Conservation (phyloP, 2,113 vertebrate species). For the Theristicus caerulescens region DNA sequence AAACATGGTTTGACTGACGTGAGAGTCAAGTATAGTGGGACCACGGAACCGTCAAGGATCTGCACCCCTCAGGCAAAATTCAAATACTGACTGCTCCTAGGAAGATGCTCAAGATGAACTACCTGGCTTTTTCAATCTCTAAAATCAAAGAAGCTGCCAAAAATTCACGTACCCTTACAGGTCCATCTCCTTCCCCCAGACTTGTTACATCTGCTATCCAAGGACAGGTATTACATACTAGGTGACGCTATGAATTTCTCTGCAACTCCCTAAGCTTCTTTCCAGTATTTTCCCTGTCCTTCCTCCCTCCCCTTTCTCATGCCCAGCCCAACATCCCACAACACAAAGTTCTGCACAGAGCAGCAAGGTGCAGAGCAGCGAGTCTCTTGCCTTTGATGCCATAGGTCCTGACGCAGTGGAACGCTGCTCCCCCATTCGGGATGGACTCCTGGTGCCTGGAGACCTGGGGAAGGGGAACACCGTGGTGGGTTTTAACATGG, state of each 20-base stretch:
- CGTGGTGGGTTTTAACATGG: slow-evolving; percentile 99
- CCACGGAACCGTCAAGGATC: neutral
- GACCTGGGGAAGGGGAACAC: slow-evolving; percentile 95
- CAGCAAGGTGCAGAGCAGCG: slow-evolving; percentile 83
- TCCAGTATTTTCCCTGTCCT: neutral
- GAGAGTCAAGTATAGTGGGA: neutral
- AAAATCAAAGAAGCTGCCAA: neutral
- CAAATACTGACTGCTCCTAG: neutral
- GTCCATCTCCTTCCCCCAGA: neutral
- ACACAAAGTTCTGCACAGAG: slow-evolving; percentile 73
- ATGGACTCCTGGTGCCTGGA: slow-evolving; percentile 93
- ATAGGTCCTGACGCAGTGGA: slow-evolving; percentile 98
- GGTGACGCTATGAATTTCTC: neutral
- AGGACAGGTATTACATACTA: neutral
- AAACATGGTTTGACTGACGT: neutral
- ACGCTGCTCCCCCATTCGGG: slow-evolving; percentile 96
- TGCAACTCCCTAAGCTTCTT: neutral
- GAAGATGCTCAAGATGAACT: neutral
- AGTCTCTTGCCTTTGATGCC: slow-evolving; percentile 99
- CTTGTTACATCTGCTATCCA: neutral
- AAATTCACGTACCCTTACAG: neutral
- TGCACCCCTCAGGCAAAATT: neutral
- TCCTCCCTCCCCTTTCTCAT: slow-evolving; percentile 56
- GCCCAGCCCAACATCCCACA: slow-evolving; percentile 63
- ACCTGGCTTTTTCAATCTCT: neutral